Conservation (phyloP, 2,888 invertebrate species). For the Pristionchus exspectatus region DNA sequence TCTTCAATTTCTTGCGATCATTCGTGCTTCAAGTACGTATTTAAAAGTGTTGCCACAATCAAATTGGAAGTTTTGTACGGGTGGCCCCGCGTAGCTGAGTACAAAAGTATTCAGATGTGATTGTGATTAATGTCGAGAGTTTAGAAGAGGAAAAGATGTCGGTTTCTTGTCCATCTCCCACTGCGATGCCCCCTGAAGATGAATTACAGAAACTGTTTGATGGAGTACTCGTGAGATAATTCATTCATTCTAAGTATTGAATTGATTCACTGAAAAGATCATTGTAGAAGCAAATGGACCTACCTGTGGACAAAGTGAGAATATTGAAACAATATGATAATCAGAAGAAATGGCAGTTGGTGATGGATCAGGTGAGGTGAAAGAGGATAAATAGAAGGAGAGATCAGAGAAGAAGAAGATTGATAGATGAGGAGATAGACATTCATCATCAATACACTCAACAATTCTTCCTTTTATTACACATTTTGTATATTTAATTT, state of each 20-base stretch:
- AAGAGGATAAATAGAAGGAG: not conserved
- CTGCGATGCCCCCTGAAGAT: conserved; percentile 64
- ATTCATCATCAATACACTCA: not conserved
- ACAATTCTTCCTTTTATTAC: no score
- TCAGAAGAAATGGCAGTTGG: conserved; percentile 99
- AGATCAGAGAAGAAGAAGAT: not conserved
- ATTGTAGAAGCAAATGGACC: conserved; percentile 95
- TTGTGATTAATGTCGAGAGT: not conserved
- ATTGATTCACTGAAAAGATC: not conserved
- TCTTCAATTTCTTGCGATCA: no score
- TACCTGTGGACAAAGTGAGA: conserved; percentile 98
- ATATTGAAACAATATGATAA: conserved; percentile 94
- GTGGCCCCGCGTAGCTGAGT: no score
- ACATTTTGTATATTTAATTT: no score
- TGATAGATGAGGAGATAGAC: not conserved
- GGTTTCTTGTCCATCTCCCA: conserved; percentile 31
- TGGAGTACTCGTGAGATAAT: conserved; percentile 69
- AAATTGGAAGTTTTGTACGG: no score
- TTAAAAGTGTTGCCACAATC: no score
- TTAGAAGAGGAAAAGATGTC: conserved; percentile 23
- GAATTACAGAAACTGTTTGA: conserved; percentile 69
- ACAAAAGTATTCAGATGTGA: no score
- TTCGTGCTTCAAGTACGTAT: no score
- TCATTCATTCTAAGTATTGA: not conserved
- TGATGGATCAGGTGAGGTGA: conserved; percentile 92